Percentiles rank a stretch among this genome's conserved stretches.
These are phyloP conservation scores for Glareola pratincola DNA, from an alignment of 2,113 vertebrate genomes.

Conservation along the genomic window DNA sequence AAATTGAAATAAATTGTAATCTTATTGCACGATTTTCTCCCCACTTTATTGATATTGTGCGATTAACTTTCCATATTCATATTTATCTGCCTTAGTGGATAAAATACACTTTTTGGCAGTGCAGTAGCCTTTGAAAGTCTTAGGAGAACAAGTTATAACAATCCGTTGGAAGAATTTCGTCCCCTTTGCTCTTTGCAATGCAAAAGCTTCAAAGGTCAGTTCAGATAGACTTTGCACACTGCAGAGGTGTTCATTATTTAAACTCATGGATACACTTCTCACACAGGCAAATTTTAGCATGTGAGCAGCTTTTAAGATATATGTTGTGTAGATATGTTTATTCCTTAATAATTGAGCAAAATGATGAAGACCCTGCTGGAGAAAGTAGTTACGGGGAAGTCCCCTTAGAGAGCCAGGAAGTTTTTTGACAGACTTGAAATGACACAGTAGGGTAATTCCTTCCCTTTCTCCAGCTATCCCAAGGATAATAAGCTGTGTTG, in stretches of 20 bases:
- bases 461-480: background rate
- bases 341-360: background rate
- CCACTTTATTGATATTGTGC: background rate
- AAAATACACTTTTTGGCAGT: background rate
- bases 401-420: background rate
- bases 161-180: conserved; percentile 1
- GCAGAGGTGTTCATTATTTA: background rate
- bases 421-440: background rate
- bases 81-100: background rate
- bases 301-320: background rate
- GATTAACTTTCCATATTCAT: background rate
- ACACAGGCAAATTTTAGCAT: background rate
- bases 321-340: background rate
- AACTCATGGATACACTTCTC: background rate
- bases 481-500: background rate
- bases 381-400: background rate
- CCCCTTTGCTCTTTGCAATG: background rate
- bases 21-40: background rate
- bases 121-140: background rate
- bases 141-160: background rate
- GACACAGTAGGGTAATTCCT: background rate
- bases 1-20: background rate
- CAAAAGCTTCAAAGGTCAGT: conserved; percentile 23
- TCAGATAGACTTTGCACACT: background rate
- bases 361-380: background rate